A percentile compares a stretch with the other conserved stretches of the same genome.
Conservation (phyloP, 1,140 invertebrate species). For the Cyphomyrmex costatus region DNA sequence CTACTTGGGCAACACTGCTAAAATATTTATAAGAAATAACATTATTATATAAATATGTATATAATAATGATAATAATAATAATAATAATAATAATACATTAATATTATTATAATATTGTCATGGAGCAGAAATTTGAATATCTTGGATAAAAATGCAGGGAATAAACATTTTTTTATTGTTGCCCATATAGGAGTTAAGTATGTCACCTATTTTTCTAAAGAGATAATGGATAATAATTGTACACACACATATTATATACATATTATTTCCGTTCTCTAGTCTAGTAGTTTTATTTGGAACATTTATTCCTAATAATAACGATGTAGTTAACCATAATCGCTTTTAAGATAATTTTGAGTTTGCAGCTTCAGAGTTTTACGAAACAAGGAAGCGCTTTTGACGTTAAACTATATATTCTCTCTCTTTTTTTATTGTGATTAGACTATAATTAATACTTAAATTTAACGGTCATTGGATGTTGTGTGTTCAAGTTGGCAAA, state of each 20-base stretch:
- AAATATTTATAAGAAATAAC: not conserved
- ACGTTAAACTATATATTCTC: not conserved
- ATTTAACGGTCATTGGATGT: not conserved
- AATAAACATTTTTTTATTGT: not conserved
- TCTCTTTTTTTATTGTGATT: not conserved
- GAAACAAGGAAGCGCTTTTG: not conserved
- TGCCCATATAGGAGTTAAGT: not conserved
- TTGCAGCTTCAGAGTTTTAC: not conserved
- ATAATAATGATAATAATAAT: slow-evolving; percentile 26
- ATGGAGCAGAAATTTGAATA: not conserved
- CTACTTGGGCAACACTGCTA: not conserved
- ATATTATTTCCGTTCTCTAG: slow-evolving; percentile 18
- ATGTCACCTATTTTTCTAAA: slow-evolving; percentile 44
- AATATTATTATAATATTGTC: slow-evolving; percentile 31
- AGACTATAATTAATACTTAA: slow-evolving; percentile 1
- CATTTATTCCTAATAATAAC: slow-evolving; percentile 9
- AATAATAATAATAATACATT: slow-evolving; percentile 10
- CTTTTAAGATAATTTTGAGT: slow-evolving; percentile 4
- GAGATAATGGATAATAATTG: not conserved
- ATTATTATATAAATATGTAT: slow-evolving; percentile 21
- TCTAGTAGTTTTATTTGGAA: slow-evolving; percentile 20
- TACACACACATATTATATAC: not conserved
- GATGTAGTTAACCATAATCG: not conserved
- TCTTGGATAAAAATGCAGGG: not conserved
- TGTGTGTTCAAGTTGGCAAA: not conserved